Evolutionary conservation across 2,888 invertebrate species (phyloP).

Genomic region (Axea sp.): DNA sequence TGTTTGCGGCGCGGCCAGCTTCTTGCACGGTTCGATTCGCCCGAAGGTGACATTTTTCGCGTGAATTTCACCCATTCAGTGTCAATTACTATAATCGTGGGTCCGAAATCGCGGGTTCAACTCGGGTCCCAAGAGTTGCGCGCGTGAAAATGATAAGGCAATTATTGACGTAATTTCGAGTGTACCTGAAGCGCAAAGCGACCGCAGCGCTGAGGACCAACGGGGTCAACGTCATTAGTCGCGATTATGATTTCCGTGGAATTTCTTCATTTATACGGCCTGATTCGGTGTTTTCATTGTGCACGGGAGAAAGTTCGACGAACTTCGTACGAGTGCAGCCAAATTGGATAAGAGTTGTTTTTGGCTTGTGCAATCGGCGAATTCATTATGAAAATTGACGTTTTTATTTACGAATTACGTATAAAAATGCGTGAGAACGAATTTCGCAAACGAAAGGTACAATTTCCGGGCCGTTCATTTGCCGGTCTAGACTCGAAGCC

Average conservation of each 20-base stretch:
- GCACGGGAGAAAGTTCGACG: constrained; percentile 35
- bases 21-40: too few species aligned
- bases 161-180: constrained; percentile 33
- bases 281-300: constrained; percentile 14
- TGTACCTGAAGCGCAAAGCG: constrained; percentile 17
- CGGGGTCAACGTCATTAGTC: constrained; percentile 23
- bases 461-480: constrained; percentile 20
- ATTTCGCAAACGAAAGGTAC: constrained; percentile 14
- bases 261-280: constrained; percentile 19
- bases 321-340: constrained; percentile 7
- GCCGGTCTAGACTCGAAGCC: constrained; percentile 34
- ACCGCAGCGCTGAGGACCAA: not conserved
- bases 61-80: constrained; percentile 22
- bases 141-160: constrained; percentile 9
- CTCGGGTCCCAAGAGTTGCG: not conserved
- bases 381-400: constrained; percentile 37
- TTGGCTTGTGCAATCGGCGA: constrained; percentile 21
- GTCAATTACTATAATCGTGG: constrained; percentile 43
- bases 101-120: constrained; percentile 5
- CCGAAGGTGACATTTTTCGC: constrained; percentile 43
- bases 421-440: constrained; percentile 15
- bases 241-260: too few species aligned
- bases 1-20: too few species aligned
- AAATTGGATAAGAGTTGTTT: constrained; percentile 15
- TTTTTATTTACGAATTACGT: constrained; percentile 16